Conservation (phyloP, 2,797 vertebrate species). For the Loris lydekkerianus region DNA sequence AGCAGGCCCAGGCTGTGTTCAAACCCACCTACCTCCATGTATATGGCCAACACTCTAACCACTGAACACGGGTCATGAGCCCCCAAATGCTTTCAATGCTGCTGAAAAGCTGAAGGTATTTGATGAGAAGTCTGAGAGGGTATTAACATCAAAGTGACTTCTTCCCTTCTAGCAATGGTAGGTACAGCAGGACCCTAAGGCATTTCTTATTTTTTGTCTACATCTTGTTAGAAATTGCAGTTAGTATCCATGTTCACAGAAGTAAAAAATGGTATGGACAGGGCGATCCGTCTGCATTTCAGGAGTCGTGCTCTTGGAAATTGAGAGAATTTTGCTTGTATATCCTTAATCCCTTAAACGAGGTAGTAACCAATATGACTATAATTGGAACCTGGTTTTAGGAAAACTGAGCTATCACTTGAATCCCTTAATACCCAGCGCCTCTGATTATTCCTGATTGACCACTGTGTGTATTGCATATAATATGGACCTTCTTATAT, state of each 20-base stretch:
- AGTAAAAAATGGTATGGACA: constrained; percentile 88
- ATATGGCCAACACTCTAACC: too few relatives aligned
- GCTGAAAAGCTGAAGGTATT: constrained; percentile 92
- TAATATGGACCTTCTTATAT: constrained; percentile 87
- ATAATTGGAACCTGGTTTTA: constrained; percentile 92
- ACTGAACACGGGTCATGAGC: too few relatives aligned
- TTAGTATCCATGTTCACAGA: constrained; percentile 83
- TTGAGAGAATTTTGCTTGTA: constrained; percentile 89
- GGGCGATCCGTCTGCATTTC: constrained; percentile 91
- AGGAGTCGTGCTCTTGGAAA: constrained; percentile 89
- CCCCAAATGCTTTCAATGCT: constrained; percentile 88
- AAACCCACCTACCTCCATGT: too few relatives aligned
- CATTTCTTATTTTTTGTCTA: constrained; percentile 90
- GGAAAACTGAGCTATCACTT: constrained; percentile 93
- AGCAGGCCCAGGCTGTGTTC: too few relatives aligned
- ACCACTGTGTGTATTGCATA: constrained; percentile 91
- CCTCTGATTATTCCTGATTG: constrained; percentile 91
- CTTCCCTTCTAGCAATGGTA: constrained; percentile 87
- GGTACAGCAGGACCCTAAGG: constrained; percentile 88
- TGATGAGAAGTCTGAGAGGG: constrained; percentile 87
- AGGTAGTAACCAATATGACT: constrained; percentile 87
- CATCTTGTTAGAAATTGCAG: constrained; percentile 87
- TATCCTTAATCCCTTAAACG: constrained; percentile 91
- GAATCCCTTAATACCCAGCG: constrained; percentile 89
- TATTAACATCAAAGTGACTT: constrained; percentile 86